A percentile compares a stretch with the other conserved stretches of the same genome.
Conservation (phyloP, 2,113 vertebrate genomes). For the Thermophis baileyi region DNA sequence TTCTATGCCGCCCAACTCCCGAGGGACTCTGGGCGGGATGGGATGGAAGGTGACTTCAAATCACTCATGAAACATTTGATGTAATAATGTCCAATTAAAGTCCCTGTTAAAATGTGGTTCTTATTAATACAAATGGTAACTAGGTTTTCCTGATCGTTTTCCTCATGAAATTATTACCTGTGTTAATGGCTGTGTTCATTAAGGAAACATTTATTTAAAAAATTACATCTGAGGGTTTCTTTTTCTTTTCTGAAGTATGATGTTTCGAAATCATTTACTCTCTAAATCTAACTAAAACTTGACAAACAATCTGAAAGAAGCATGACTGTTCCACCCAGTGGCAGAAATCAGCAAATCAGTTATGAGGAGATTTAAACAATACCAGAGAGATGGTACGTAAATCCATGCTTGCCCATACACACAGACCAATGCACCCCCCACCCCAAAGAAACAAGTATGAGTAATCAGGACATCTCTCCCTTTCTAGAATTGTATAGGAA, state of each 20-base stretch:
- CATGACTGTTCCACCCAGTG: slow-evolving; percentile 58
- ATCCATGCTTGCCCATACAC: background rate
- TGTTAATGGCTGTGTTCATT: slow-evolving; percentile 64
- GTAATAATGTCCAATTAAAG: slow-evolving; percentile 68
- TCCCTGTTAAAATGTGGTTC: slow-evolving; percentile 57
- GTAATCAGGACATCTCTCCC: background rate
- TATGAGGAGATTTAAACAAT: background rate
- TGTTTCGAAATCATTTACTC: slow-evolving; percentile 15
- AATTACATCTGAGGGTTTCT: slow-evolving; percentile 7
- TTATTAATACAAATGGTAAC: slow-evolving; percentile 48
- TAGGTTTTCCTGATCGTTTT: slow-evolving; percentile 55
- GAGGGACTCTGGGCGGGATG: too few relatives aligned
- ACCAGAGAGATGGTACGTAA: background rate
- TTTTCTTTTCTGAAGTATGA: background rate
- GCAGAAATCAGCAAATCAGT: slow-evolving; percentile 30
- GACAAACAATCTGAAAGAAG: slow-evolving; percentile 42
- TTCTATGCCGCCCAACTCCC: too few relatives aligned
- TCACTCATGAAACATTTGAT: slow-evolving; percentile 25
- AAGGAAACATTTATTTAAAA: slow-evolving; percentile 53
- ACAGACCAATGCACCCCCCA: background rate
- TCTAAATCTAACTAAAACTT: slow-evolving; percentile 30
- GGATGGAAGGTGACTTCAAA: slow-evolving; percentile 7
- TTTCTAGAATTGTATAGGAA: background rate
- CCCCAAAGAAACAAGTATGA: background rate
- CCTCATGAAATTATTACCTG: slow-evolving; percentile 51